These are phyloP conservation scores for Eristalis arbustorum DNA, from an alignment of 2,888 invertebrate genomes.

Conservation along the genomic window DNA sequence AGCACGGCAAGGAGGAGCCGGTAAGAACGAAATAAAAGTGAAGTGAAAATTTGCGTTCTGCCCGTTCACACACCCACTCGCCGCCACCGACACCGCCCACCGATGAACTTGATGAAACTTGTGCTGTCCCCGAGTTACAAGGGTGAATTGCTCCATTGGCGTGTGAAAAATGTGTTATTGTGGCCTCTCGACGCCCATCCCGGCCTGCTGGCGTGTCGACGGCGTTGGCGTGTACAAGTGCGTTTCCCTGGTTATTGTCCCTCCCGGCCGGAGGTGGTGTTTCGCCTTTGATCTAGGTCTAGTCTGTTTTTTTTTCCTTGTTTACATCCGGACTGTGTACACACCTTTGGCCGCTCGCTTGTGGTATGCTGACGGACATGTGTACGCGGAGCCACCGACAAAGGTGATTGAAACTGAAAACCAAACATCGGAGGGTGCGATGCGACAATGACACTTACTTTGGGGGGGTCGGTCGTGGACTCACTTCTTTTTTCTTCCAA, in stretches of 20 bases:
- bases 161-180: slow-evolving; percentile 56
- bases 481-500: neutral
- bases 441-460: neutral
- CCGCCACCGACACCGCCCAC: neutral
- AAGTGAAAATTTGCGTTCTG: slow-evolving; percentile 37
- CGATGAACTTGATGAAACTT: slow-evolving; percentile 14
- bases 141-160: slow-evolving; percentile 34
- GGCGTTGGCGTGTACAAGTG: slow-evolving; percentile 8
- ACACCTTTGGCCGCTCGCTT: neutral
- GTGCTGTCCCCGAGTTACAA: neutral
- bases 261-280: neutral
- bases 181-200: slow-evolving; percentile 1
- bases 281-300: neutral
- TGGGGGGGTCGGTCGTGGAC: neutral
- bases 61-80: neutral
- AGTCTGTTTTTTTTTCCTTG: neutral
- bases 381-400: neutral
- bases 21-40: slow-evolving; percentile 18
- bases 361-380: neutral
- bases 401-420: neutral
- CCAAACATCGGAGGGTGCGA: neutral
- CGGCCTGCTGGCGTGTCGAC: neutral
- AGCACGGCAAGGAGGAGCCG: neutral
- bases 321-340: neutral
- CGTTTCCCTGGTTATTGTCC: slow-evolving; percentile 67